These are phyloP conservation scores for Caenorhabditis remanei DNA, from an alignment of 1,140 invertebrate species.

Conservation along the genomic window DNA sequence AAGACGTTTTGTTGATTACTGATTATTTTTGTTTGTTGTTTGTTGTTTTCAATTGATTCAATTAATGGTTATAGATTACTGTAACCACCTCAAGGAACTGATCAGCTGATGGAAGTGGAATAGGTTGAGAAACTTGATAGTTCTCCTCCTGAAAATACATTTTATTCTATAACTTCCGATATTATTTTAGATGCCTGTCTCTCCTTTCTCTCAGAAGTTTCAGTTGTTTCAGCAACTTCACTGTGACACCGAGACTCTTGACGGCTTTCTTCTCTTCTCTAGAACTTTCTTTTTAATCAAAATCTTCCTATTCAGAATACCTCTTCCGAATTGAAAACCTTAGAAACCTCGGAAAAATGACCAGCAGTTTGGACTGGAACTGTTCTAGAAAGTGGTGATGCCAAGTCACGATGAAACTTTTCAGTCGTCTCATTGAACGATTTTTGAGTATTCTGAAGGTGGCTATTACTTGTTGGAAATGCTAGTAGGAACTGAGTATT, in stretches of 20 bases:
- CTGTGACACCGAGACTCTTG: constrained; percentile 45
- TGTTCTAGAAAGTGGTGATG: constrained; percentile 44
- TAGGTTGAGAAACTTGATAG: constrained; percentile 49
- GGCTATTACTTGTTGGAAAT: background rate
- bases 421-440: constrained; percentile 29
- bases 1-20: background rate
- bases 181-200: background rate
- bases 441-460: constrained; percentile 34
- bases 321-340: constrained; percentile 36
- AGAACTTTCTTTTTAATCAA: background rate
- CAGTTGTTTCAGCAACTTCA: constrained; percentile 45
- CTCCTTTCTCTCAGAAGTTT: constrained; percentile 30
- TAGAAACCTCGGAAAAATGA: constrained; percentile 38
- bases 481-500: background rate
- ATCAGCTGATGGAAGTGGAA: constrained; percentile 48
- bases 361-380: constrained; percentile 12
- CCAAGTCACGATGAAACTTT: constrained; percentile 41
- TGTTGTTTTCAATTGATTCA: background rate
- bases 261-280: constrained; percentile 14
- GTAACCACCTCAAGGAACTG: constrained; percentile 43
- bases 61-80: constrained; percentile 4
- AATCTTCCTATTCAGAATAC: background rate
- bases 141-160: constrained; percentile 48
- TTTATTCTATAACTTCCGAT: background rate
- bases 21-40: background rate